Evolutionary conservation across 2,797 vertebrate species (phyloP).

Genomic region (Carcharodon carcharias): DNA sequence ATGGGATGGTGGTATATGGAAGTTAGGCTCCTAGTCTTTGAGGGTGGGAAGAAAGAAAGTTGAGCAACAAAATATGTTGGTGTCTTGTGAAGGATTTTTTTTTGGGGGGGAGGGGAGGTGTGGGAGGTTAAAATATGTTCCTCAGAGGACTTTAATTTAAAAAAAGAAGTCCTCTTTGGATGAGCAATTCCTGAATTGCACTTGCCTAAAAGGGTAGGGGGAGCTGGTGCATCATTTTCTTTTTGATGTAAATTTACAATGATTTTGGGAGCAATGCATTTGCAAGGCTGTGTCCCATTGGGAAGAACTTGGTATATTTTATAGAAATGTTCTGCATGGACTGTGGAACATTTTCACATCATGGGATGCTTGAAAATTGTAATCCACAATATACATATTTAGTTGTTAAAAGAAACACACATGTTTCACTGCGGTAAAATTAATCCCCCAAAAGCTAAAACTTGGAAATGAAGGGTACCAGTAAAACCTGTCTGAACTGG

Average conservation of each 20-base stretch:
- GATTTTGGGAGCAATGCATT: neutral
- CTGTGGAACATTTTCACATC: too few species aligned
- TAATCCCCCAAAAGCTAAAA: neutral
- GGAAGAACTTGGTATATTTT: too few species aligned
- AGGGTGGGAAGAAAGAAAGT: neutral
- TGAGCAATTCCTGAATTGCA: neutral
- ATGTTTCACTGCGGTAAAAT: neutral
- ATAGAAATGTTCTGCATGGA: too few species aligned
- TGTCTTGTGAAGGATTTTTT: too few species aligned
- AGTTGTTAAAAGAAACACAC: too few species aligned
- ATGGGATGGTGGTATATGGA: too few species aligned
- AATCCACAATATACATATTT: too few species aligned
- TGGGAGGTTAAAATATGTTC: neutral
- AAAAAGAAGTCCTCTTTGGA: neutral
- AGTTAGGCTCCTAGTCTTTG: neutral
- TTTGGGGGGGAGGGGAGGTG: too few species aligned
- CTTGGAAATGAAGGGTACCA: too few species aligned
- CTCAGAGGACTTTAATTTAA: neutral
- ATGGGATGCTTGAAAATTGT: too few species aligned
- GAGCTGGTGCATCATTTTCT: neutral
- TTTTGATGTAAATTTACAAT: neutral
- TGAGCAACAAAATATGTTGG: too few species aligned
- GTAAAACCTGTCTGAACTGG: too few species aligned
- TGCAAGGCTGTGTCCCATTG: neutral
- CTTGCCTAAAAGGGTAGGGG: neutral